Percentiles rank a stretch among this genome's conserved stretches.
Conservation (phyloP, 2,797 vertebrate genomes). For the Notamacropus eugenii region DNA sequence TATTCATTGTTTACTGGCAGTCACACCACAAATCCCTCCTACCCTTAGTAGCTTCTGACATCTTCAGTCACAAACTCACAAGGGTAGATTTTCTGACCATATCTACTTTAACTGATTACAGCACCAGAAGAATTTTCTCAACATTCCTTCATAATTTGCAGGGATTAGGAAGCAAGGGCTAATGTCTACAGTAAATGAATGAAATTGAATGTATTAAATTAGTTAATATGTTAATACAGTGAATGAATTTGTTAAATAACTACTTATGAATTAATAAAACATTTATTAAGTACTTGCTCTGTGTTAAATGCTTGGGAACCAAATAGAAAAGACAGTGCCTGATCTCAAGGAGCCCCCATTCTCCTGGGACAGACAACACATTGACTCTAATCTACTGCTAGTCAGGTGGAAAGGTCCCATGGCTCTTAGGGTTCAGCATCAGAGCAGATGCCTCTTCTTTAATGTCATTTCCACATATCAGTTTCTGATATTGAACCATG, state of each 20-base stretch:
- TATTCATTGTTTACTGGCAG: background rate
- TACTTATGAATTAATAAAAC: background rate
- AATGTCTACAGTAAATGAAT: background rate
- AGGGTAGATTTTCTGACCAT: background rate
- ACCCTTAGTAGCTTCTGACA: background rate
- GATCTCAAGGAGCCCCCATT: background rate
- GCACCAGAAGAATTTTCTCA: background rate
- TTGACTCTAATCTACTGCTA: background rate
- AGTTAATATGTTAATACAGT: background rate
- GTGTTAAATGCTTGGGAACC: background rate
- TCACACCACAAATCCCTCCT: background rate
- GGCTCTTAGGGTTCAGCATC: background rate
- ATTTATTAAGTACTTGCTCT: background rate
- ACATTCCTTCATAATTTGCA: background rate
- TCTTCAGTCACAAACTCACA: background rate
- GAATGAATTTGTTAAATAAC: background rate
- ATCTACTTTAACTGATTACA: background rate
- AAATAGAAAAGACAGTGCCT: background rate
- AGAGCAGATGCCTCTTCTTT: background rate
- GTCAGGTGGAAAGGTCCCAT: background rate
- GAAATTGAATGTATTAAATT: background rate
- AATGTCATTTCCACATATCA: background rate
- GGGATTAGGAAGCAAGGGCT: background rate
- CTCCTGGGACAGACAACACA: background rate
- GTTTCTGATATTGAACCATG: background rate